Evolutionary conservation across 2,113 vertebrate species (phyloP).

Genomic region (Ophiodon elongatus): DNA sequence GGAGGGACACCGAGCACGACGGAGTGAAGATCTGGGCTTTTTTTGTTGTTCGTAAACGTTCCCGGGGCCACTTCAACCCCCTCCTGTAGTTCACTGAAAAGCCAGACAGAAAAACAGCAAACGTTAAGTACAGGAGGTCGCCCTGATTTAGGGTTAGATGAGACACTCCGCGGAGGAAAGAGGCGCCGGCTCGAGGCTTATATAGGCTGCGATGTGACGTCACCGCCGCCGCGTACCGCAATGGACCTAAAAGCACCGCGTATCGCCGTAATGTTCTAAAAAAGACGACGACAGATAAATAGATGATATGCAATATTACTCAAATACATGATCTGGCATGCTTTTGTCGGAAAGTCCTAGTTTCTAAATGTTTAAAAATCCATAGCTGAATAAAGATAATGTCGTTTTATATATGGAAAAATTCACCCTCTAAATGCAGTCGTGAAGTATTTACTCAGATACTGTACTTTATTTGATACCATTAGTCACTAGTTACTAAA

Average conservation of each 20-base stretch:
- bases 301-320: neutral
- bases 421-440: neutral
- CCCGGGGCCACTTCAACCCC: neutral
- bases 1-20: slow-evolving; percentile 61
- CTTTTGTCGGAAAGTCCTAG: neutral
- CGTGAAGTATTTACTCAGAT: neutral
- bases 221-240: slow-evolving; percentile 13
- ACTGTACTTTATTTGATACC: neutral
- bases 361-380: neutral
- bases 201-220: slow-evolving; percentile 66
- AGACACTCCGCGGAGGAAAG: slow-evolving; percentile 46
- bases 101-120: slow-evolving; percentile 72
- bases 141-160: slow-evolving; percentile 71
- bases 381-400: neutral
- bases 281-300: neutral
- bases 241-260: neutral
- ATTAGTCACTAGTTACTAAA: neutral
- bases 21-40: slow-evolving; percentile 71
- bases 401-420: neutral
- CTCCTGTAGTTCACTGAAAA: slow-evolving; percentile 74
- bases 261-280: slow-evolving; percentile 5
- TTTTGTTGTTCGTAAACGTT: slow-evolving; percentile 46
- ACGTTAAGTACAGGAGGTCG: neutral
- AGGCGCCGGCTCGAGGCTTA: neutral
- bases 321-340: neutral